Conservation (phyloP, 2,797 vertebrate genomes). For the Tadarida brasiliensis region DNA sequence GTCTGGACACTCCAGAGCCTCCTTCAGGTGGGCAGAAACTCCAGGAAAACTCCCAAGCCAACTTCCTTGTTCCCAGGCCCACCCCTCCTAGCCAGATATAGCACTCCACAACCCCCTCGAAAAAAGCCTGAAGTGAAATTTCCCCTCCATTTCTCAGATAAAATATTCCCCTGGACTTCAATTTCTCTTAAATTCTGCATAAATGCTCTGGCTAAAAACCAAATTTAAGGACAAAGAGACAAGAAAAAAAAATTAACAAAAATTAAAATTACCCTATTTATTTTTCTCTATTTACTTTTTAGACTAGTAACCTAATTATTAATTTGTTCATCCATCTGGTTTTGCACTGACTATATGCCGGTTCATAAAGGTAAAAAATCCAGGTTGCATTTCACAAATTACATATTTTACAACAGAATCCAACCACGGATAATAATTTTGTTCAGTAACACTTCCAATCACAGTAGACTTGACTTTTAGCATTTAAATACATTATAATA, state of each 20-base stretch:
- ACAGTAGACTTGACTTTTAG: constrained; percentile 1
- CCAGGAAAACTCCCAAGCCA: neutral
- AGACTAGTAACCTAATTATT: constrained; percentile 14
- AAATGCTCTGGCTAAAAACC: neutral
- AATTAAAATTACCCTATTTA: constrained; percentile 17
- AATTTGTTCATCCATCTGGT: neutral
- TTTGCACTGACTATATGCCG: constrained; percentile 40
- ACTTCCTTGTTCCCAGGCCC: neutral
- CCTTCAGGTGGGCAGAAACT: neutral
- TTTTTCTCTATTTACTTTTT: constrained; percentile 34
- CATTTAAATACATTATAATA: neutral
- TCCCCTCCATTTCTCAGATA: constrained; percentile 10
- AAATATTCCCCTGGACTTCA: neutral
- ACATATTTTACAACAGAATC: constrained; percentile 44
- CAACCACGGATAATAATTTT: constrained; percentile 5
- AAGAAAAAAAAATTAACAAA: constrained; percentile 55
- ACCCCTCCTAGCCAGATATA: neutral
- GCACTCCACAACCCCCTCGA: neutral
- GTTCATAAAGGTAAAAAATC: neutral
- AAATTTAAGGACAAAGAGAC: neutral
- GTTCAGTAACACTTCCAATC: neutral
- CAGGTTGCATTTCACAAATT: constrained; percentile 1
- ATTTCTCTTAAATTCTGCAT: constrained; percentile 22
- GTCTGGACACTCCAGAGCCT: neutral
- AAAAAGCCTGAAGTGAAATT: constrained; percentile 10